These are phyloP conservation scores for Loriculus beryllinus DNA, from an alignment of 2,797 vertebrate species.

Conservation along the genomic window DNA sequence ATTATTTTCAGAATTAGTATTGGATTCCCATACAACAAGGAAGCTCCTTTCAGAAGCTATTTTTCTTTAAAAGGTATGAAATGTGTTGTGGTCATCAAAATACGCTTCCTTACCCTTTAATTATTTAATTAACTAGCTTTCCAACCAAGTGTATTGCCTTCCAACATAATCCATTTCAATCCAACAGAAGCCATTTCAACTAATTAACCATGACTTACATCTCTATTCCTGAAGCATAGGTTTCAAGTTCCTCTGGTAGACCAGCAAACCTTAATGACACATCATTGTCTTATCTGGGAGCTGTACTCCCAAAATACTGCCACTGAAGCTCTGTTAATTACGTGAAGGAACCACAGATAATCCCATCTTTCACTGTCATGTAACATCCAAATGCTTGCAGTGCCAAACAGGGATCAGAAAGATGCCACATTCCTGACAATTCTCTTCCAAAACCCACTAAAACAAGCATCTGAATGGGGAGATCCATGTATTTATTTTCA, in stretches of 20 bases:
- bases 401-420: neutral
- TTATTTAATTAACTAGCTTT: neutral
- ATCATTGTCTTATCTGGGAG: neutral
- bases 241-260: constrained; percentile 12
- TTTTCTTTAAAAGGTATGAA: neutral
- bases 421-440: neutral
- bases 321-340: neutral
- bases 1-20: neutral
- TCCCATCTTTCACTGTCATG: neutral
- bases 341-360: neutral
- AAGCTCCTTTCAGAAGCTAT: neutral
- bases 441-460: neutral
- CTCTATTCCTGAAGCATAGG: neutral
- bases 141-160: neutral
- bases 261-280: constrained; percentile 20
- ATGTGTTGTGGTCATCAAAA: neutral
- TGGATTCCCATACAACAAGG: neutral
- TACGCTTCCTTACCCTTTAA: neutral
- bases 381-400: neutral
- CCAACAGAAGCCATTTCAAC: neutral
- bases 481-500: neutral
- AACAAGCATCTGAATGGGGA: neutral
- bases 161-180: neutral
- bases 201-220: neutral
- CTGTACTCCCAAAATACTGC: neutral